Base-by-base conservation (phyloP, 2,113 vertebrate species). In the Cyanoramphus novaezelandiae region DNA sequence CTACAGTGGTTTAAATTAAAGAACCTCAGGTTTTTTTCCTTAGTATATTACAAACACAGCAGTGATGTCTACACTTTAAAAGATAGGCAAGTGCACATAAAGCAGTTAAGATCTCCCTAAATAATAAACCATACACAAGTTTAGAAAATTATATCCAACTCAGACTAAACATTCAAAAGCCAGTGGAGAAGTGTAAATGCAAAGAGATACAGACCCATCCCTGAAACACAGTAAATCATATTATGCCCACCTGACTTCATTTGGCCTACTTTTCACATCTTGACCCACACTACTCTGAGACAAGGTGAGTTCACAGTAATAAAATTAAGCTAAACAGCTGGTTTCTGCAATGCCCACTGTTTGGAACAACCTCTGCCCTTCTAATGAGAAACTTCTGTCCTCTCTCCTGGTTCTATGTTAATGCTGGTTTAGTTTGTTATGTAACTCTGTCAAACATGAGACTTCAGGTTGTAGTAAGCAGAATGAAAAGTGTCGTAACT, bases 1-100 rank as follows among this genome's bases (percentile, higher is more conserved):
- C 97, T 96, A 88, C 14, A 86, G 65, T 83, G 43, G 57, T 93
- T 92, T 65, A 92, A 95, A 52, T 55, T 28, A 28, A 77, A 82
- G 52, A 94, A 86, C 17, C 31, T 76, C 18, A 1, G 28, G 1
- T 29, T 79, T 72, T 72, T 72, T 84, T 23, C 41, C 46, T 21
- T 1, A n/a, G 35, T 52, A 33, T 37, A 59, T 50, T 60, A 68
- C 1, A 1, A 82, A 80, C 11, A 69, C 23, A 37, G 39, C 44
- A 72, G 44, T 29, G 33, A 69, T 33, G 11, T 24, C 47, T 68
- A 41, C 5, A 62, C 44, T 90, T 82, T 6, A 47, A 53, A 10
- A 9, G 18, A 47, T 64, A 25, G 52, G 10, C 62, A 50, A 69
- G 9, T 20, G 39, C 37, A 82, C 29, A 41, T 12, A 92, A 82